Evolutionary conservation across 2,888 invertebrate species (phyloP), one percentile per base, ranked within the genome.

Genomic region (Emmelina monodactyla): DNA sequence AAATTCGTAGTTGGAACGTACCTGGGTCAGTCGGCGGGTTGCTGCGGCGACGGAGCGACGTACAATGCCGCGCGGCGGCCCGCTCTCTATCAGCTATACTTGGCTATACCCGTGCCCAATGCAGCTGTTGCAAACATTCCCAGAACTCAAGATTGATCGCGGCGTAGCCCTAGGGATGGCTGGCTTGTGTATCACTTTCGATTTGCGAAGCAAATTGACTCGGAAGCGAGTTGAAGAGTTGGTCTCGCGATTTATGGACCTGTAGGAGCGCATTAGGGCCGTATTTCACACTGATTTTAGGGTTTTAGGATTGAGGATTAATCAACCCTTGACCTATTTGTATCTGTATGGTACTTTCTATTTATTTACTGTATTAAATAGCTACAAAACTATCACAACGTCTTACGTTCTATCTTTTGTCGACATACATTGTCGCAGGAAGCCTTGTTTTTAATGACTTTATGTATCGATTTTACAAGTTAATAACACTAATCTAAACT

Each of bases 261-360:
- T 25, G 25, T 55, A 58, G 52, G 55, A 53, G 53, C 57, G 60
- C 52, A 25, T 25, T 25, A 10, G n/a, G 5, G n/a, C 25, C n/a
- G 25, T 11, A n/a, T 25, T 19, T 25, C 25, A 25, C n/a, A n/a
- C n/a, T n/a, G n/a, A n/a, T n/a, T n/a, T n/a, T n/a, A n/a, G n/a
- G n/a, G n/a, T n/a, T n/a, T n/a, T n/a, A n/a, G n/a, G n/a, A n/a
- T n/a, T n/a, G n/a, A n/a, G n/a, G n/a, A n/a, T n/a, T n/a, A n/a
- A n/a, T n/a, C n/a, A n/a, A n/a, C n/a, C n/a, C n/a, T n/a, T n/a
- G n/a, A n/a, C n/a, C n/a, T n/a, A n/a, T n/a, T n/a, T n/a, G n/a
- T n/a, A n/a, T n/a, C n/a, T n/a, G n/a, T n/a, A n/a, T n/a, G n/a
- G n/a, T n/a, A n/a, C n/a, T n/a, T n/a, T n/a, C n/a, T n/a, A n/a